A percentile compares a stretch with the other conserved stretches of the same genome.
Evolutionary conservation across 2,888 invertebrate genomes (phyloP).

Genomic region (Rhamnusium bicolor): DNA sequence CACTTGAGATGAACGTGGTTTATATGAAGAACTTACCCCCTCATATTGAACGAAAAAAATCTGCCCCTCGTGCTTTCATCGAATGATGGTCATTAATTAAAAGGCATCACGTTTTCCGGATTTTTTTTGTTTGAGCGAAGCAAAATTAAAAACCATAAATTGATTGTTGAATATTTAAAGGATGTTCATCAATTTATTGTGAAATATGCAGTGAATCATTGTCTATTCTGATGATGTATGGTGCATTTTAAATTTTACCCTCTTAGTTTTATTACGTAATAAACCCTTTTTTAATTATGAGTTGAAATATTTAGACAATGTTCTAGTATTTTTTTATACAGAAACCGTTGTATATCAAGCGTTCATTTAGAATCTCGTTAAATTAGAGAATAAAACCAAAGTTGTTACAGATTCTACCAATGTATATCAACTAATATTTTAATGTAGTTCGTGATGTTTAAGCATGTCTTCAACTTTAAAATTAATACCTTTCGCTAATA

Average conservation of each 20-base stretch:
- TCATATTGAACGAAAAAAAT: constrained; percentile 31
- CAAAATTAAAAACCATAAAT: constrained; percentile 55
- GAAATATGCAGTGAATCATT: constrained; percentile 8
- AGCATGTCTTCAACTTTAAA: no score
- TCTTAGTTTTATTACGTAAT: neutral
- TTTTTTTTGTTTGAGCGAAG: constrained; percentile 46
- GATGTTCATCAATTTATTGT: constrained; percentile 27
- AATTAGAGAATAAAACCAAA: no score
- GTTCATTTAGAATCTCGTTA: no score
- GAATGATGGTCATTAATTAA: constrained; percentile 54
- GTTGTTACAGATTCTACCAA: no score
- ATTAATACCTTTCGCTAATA: no score
- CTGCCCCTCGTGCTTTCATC: constrained; percentile 47
- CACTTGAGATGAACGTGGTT: constrained; percentile 58
- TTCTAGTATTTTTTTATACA: neutral
- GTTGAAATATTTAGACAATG: neutral
- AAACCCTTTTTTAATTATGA: neutral
- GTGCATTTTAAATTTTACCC: neutral
- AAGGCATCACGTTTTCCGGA: constrained; percentile 54
- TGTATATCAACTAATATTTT: no score
- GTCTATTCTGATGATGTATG: constrained; percentile 11
- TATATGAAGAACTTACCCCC: constrained; percentile 41
- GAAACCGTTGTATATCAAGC: no score
- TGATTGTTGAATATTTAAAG: constrained; percentile 51
- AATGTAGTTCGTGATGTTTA: no score